Evolutionary conservation across 2,888 invertebrate genomes (phyloP), one percentile per base, ranked within the genome.

Genomic region (Noctua pronuba): DNA sequence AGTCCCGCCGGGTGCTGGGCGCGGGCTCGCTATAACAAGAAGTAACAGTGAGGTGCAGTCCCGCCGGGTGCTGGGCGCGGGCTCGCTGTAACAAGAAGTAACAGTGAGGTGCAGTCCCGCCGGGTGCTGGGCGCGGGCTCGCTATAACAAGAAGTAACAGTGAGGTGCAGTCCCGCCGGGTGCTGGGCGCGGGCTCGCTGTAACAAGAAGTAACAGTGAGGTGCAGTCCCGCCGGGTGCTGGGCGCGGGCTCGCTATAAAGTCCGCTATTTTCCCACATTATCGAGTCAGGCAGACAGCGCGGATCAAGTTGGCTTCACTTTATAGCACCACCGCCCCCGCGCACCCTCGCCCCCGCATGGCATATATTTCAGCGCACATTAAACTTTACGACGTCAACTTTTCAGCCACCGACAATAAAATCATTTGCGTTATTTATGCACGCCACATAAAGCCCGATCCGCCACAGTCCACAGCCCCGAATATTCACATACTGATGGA

Each of bases 351-450:
- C 68, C 72, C 88, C 74, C 74, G 67, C 82, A 83, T 86, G 84
- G 90, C 91, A 92, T 92, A 91, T 91, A 92, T 93, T 93, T 91
- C 91, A 90, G 89, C 90, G 89, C 82, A 91, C 92, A 92, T 94
- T 92, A 92, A 93, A 93, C 91, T 94, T 94, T 93, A 94, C 88
- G 92, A 89, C 92, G 86, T 92, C 91, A 92, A 94, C 93, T 94
- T 93, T 93, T 92, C 92, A 93, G 92, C 88, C 90, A 90, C 88
- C 86, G 88, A 89, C 91, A 90, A 90, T 94, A 91, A 92, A 93
- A 92, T 93, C 89, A 93, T 93, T 92, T 88, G 86, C 89, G 86
- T 91, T 91, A 89, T 91, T 90, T 90, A 91, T 88, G 75, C 80
- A 66, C 83, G 79, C 81, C 73, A 79, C 84, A 83, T 86, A 75